These are phyloP conservation scores for Tiliacea aurago DNA, from an alignment of 2,888 invertebrate species.

Conservation along the genomic window DNA sequence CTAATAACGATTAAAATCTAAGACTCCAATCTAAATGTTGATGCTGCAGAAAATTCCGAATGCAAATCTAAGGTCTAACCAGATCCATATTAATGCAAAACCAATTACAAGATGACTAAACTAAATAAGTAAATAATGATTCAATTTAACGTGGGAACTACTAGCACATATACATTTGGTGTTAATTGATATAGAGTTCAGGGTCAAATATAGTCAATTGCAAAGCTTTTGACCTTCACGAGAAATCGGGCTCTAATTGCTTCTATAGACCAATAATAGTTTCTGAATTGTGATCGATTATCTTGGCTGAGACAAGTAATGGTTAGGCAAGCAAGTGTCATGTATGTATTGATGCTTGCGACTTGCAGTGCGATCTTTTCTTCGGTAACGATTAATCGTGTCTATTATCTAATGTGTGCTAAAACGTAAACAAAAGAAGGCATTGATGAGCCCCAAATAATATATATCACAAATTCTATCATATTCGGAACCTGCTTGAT, in stretches of 20 bases:
- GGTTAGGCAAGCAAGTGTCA: slow-evolving; percentile 8
- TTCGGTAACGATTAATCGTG: neutral
- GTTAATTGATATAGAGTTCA: slow-evolving; percentile 56
- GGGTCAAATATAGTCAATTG: slow-evolving; percentile 56
- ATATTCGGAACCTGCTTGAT: slow-evolving; percentile 15
- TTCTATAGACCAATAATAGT: slow-evolving; percentile 28
- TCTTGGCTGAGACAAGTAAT: slow-evolving; percentile 17
- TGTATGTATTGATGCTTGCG: neutral
- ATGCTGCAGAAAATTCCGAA: slow-evolving; percentile 19
- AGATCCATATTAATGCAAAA: slow-evolving; percentile 46
- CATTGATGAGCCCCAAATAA: slow-evolving; percentile 12
- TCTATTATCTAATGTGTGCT: neutral
- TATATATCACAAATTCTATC: slow-evolving; percentile 25
- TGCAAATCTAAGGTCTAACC: slow-evolving; percentile 41
- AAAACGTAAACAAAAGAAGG: slow-evolving; percentile 6
- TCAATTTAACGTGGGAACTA: slow-evolving; percentile 63
- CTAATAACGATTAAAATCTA: neutral
- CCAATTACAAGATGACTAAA: slow-evolving; percentile 50
- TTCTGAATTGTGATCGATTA: slow-evolving; percentile 42
- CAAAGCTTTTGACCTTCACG: slow-evolving; percentile 49
- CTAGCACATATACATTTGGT: slow-evolving; percentile 26
- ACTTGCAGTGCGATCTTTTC: neutral
- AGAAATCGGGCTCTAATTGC: slow-evolving; percentile 35
- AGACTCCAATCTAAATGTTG: slow-evolving; percentile 1
- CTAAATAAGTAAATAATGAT: slow-evolving; percentile 48